Evolutionary conservation across 2,113 vertebrate genomes (phyloP).

Genomic region (Forbesichthys agassizii): DNA sequence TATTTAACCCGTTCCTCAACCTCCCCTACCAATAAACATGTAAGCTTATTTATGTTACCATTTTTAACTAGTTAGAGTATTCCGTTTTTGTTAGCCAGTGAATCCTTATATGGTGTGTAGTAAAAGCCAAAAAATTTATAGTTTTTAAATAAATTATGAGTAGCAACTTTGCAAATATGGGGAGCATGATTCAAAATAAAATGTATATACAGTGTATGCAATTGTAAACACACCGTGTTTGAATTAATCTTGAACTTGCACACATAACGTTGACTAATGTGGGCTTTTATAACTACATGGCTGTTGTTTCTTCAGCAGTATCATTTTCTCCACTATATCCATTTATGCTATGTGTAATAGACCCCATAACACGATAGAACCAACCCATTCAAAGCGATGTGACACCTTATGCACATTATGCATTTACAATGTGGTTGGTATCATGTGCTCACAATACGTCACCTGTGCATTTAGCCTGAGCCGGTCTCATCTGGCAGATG

Average conservation of each 20-base stretch:
- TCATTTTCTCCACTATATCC: slow-evolving; percentile 31
- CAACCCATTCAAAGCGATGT: background rate
- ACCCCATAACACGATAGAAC: slow-evolving; percentile 21
- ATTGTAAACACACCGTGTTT: slow-evolving; percentile 22
- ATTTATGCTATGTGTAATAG: slow-evolving; percentile 25
- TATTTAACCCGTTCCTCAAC: slow-evolving; percentile 9
- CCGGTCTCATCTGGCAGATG: slow-evolving; percentile 72
- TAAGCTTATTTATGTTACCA: slow-evolving; percentile 59
- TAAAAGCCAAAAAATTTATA: slow-evolving; percentile 66
- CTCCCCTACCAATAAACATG: slow-evolving; percentile 10
- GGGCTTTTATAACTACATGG: slow-evolving; percentile 22
- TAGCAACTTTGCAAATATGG: slow-evolving; percentile 63
- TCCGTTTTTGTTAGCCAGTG: slow-evolving; percentile 68
- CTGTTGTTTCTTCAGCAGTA: background rate
- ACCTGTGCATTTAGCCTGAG: slow-evolving; percentile 59
- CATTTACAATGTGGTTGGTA: slow-evolving; percentile 57
- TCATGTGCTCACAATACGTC: slow-evolving; percentile 66
- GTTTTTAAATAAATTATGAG: slow-evolving; percentile 65
- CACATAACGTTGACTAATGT: slow-evolving; percentile 7
- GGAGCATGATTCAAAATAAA: slow-evolving; percentile 25
- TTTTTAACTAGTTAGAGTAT: slow-evolving; percentile 70
- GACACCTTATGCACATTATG: slow-evolving; percentile 51
- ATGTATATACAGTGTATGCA: background rate
- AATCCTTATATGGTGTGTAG: slow-evolving; percentile 67
- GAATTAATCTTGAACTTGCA: slow-evolving; percentile 24